Evolutionary conservation across 2,113 vertebrate species (phyloP).

Genomic region (Rhizomys pruinosus): DNA sequence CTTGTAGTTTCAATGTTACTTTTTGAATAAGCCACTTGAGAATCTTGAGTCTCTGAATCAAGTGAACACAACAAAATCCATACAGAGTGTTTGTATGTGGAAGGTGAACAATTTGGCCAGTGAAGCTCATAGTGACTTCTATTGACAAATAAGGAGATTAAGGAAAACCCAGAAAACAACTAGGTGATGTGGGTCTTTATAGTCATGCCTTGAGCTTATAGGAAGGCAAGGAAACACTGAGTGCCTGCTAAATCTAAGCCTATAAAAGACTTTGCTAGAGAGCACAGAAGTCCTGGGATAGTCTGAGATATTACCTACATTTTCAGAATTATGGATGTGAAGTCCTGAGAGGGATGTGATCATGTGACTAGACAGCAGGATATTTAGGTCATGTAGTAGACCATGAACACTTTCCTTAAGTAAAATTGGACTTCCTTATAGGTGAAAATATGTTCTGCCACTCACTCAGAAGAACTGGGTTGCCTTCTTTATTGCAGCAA

Average conservation of each 20-base stretch:
- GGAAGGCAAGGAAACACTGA: background rate
- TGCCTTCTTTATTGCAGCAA: background rate
- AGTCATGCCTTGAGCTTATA: background rate
- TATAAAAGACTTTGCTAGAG: background rate
- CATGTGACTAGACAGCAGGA: background rate
- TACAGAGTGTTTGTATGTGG: background rate
- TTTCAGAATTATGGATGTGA: background rate
- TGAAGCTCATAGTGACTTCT: background rate
- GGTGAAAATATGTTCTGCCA: background rate
- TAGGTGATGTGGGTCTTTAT: background rate
- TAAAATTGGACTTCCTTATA: constrained; percentile 2
- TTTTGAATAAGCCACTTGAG: background rate
- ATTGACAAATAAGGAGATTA: background rate
- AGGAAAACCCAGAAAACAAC: background rate
- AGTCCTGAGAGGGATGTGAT: background rate
- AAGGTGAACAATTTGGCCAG: background rate
- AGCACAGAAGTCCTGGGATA: background rate
- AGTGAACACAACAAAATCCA: background rate
- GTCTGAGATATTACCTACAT: background rate
- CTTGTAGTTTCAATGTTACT: background rate
- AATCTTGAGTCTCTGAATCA: background rate
- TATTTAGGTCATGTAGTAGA: background rate
- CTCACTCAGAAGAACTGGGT: background rate
- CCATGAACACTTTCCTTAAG: background rate
- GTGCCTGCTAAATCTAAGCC: background rate